phyloP scores from a whole-genome alignment of 2,113 vertebrate genomes.

The Thymallus thymallus region DNA sequence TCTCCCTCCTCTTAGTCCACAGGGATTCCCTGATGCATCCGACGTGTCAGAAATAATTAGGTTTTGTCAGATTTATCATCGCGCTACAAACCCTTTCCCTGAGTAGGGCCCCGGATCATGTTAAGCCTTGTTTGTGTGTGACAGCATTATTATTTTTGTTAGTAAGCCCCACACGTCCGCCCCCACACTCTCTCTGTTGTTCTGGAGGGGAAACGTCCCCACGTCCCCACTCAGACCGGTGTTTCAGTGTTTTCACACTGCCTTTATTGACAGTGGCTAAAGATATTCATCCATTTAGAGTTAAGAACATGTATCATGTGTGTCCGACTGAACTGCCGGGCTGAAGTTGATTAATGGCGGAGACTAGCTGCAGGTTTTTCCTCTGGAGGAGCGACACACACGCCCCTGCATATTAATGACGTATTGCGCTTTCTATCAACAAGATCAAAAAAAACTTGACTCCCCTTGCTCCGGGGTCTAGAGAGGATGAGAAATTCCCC shows the following conservation, averaged over 20 bases:
- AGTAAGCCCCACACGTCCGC: slow-evolving; percentile 76
- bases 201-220: slow-evolving; percentile 75
- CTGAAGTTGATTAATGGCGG: slow-evolving; percentile 99
- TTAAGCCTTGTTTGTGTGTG: slow-evolving; percentile 99
- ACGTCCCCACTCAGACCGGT: slow-evolving; percentile 71
- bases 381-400: slow-evolving; percentile 91
- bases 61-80: slow-evolving; percentile 99
- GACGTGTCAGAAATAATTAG: slow-evolving; percentile 99
- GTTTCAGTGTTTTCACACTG: slow-evolving; percentile 39
- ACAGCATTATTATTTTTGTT: slow-evolving; percentile 99
- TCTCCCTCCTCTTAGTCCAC: slow-evolving; percentile 73
- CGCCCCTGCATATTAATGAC: slow-evolving; percentile 99
- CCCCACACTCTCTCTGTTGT: slow-evolving; percentile 87
- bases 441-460: slow-evolving; percentile 90
- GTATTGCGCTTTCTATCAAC: slow-evolving; percentile 99
- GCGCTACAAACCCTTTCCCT: slow-evolving; percentile 94
- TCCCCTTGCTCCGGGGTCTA: slow-evolving; percentile 97
- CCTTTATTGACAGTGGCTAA: slow-evolving; percentile 95
- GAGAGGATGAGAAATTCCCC: slow-evolving; percentile 87
- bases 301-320: slow-evolving; percentile 99
- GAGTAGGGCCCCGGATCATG: slow-evolving; percentile 89
- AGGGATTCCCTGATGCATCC: slow-evolving; percentile 98
- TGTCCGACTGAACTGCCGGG: slow-evolving; percentile 95
- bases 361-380: slow-evolving; percentile 96
- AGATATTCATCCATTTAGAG: slow-evolving; percentile 99